These are phyloP conservation scores for Poeciliopsis presidionis DNA, from an alignment of 2,797 vertebrate species.

Conservation along the genomic window DNA sequence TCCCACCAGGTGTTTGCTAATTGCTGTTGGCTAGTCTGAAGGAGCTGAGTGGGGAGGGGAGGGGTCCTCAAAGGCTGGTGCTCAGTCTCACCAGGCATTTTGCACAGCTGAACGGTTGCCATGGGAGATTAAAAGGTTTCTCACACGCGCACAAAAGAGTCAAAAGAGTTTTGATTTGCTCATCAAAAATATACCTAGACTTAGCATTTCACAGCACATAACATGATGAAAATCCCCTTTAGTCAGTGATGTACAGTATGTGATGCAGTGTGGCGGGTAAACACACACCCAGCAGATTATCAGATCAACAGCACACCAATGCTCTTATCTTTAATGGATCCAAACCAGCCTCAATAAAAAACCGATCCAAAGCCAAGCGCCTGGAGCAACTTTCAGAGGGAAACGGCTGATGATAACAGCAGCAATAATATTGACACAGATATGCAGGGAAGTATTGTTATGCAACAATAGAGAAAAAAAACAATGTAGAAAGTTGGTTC, in stretches of 20 bases:
- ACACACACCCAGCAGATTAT: not conserved
- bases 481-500: conserved; percentile 24
- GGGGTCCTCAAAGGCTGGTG: too few species aligned
- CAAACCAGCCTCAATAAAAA: not conserved
- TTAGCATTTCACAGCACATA: too few species aligned
- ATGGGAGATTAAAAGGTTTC: too few species aligned
- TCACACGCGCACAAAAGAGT: too few species aligned
- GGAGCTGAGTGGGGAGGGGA: too few species aligned
- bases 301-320: conserved; percentile 4
- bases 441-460: conserved; percentile 11
- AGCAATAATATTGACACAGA: conserved; percentile 27
- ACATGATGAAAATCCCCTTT: not conserved
- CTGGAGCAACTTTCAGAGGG: conserved; percentile 2
- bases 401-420: conserved; percentile 28
- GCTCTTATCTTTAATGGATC: conserved; percentile 5
- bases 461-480: conserved; percentile 19
- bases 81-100: too few species aligned
- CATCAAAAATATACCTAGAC: too few species aligned
- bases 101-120: too few species aligned
- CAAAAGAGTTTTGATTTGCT: too few species aligned
- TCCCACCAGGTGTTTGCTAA: too few species aligned
- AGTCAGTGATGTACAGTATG: conserved; percentile 42
- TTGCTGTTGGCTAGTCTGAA: too few species aligned
- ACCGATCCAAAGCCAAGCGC: not conserved
- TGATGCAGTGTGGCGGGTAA: conserved; percentile 9